Percentiles rank a stretch among this genome's conserved stretches.
Evolutionary conservation across 2,797 vertebrate genomes (phyloP).

Genomic region (Enteromius anoplus): DNA sequence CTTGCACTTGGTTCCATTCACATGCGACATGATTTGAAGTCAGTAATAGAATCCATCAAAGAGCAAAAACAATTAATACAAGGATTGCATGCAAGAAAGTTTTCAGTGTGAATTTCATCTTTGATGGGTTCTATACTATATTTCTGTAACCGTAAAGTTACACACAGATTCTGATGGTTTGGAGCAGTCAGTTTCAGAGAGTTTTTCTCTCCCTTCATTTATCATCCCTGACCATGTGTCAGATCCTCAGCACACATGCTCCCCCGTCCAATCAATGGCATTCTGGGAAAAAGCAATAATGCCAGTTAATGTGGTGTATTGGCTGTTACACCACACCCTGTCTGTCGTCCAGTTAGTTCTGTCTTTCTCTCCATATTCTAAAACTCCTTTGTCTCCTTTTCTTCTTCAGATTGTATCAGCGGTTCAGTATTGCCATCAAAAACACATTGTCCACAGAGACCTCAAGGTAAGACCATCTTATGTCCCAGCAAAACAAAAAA

Average conservation of each 20-base stretch:
- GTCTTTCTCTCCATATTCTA: not conserved
- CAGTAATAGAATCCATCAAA: not conserved
- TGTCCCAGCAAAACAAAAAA: not conserved
- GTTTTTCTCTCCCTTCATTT: not conserved
- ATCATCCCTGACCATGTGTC: constrained; percentile 24
- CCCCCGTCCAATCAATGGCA: constrained; percentile 47
- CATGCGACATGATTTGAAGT: not conserved
- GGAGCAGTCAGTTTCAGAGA: not conserved
- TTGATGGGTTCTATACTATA: not conserved
- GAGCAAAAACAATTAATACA: no score
- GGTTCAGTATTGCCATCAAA: constrained; percentile 95
- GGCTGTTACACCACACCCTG: constrained; percentile 40
- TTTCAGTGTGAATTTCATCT: no score
- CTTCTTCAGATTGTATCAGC: constrained; percentile 86
- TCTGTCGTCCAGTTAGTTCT: constrained; percentile 24
- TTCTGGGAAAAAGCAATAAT: constrained; percentile 52
- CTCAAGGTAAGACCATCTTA: constrained; percentile 81
- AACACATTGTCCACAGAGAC: constrained; percentile 91
- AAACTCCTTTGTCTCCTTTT: constrained; percentile 47
- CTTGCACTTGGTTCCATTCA: not conserved
- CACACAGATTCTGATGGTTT: not conserved
- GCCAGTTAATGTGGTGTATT: constrained; percentile 44
- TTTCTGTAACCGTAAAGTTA: not conserved
- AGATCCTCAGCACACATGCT: constrained; percentile 24
- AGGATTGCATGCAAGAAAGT: no score